Percentiles rank a stretch among this genome's conserved stretches.
phyloP scores from a whole-genome alignment of 2,113 vertebrate species.

The Paratilapia polleni region DNA sequence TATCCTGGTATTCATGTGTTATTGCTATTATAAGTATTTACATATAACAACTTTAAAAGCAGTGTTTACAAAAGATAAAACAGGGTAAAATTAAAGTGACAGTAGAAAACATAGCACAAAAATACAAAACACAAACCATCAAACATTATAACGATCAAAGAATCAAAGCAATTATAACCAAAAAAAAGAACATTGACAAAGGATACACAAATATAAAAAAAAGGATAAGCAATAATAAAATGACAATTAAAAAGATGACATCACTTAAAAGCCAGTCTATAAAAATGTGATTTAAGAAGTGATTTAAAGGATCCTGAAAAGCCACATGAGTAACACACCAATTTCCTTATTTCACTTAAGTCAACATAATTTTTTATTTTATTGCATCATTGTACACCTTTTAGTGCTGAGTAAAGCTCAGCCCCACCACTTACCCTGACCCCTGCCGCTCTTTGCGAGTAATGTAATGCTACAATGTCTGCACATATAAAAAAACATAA shows the following conservation, averaged over 20 bases:
- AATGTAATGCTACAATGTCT: not conserved
- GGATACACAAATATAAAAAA: not conserved
- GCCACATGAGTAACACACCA: not conserved
- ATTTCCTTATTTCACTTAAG: not conserved
- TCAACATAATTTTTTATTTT: no score
- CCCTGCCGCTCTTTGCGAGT: not conserved
- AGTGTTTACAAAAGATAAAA: no score
- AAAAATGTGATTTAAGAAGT: not conserved
- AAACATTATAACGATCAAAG: not conserved
- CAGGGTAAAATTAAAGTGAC: not conserved
- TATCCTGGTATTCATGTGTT: no score
- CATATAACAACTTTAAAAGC: no score
- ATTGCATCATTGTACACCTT: not conserved
- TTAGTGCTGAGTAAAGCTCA: not conserved
- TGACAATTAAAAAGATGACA: not conserved
- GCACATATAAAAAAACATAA: not conserved
- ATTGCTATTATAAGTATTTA: no score
- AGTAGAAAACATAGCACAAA: not conserved
- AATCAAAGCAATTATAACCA: not conserved
- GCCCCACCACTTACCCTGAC: not conserved
- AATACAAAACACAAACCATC: fast-evolving
- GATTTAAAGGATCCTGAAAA: not conserved
- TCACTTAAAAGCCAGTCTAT: not conserved
- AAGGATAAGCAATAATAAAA: not conserved
- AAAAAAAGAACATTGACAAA: not conserved